phyloP scores from a whole-genome alignment of 2,797 vertebrate species.

The Astyanax mexicanus region DNA sequence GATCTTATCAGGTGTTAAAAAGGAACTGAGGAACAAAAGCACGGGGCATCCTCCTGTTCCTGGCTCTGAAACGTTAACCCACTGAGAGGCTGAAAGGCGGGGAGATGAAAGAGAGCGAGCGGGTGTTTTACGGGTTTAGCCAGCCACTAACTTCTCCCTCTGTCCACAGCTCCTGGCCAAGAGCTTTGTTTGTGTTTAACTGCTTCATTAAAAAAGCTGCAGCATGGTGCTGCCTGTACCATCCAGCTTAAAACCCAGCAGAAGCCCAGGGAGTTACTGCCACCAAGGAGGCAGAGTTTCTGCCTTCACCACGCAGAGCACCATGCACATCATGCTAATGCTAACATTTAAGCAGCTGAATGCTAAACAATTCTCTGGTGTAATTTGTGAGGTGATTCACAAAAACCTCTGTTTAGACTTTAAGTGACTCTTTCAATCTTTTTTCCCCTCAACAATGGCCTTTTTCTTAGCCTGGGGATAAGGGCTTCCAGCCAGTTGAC shows the following conservation, averaged over 20 bases:
- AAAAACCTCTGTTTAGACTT: not conserved
- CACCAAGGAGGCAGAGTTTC: slow-evolving; percentile 4
- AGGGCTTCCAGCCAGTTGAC: not conserved
- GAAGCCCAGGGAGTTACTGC: slow-evolving; percentile 12
- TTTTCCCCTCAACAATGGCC: not conserved
- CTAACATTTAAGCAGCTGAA: slow-evolving; percentile 39
- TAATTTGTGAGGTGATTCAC: not conserved
- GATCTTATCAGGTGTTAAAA: slow-evolving; percentile 63
- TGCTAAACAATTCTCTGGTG: not conserved
- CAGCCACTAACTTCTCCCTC: slow-evolving; percentile 34
- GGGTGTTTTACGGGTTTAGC: slow-evolving; percentile 30
- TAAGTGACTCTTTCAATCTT: slow-evolving; percentile 24
- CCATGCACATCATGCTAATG: slow-evolving; percentile 38
- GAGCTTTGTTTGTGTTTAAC: slow-evolving; percentile 14
- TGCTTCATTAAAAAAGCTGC: slow-evolving; percentile 45
- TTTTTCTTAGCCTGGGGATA: slow-evolving; percentile 16
- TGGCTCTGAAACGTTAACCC: slow-evolving; percentile 38
- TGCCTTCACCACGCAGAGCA: slow-evolving; percentile 18
- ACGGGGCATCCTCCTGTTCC: slow-evolving; percentile 28
- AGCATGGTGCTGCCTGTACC: not conserved
- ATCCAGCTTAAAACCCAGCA: not conserved
- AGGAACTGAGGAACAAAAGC: slow-evolving; percentile 49
- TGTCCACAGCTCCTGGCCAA: not conserved
- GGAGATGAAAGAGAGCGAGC: slow-evolving; percentile 30
- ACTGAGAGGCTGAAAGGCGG: slow-evolving; percentile 17